These are phyloP conservation scores for Sphaerophoria taeniata DNA, from an alignment of 2,888 invertebrate genomes.

Conservation along the genomic window DNA sequence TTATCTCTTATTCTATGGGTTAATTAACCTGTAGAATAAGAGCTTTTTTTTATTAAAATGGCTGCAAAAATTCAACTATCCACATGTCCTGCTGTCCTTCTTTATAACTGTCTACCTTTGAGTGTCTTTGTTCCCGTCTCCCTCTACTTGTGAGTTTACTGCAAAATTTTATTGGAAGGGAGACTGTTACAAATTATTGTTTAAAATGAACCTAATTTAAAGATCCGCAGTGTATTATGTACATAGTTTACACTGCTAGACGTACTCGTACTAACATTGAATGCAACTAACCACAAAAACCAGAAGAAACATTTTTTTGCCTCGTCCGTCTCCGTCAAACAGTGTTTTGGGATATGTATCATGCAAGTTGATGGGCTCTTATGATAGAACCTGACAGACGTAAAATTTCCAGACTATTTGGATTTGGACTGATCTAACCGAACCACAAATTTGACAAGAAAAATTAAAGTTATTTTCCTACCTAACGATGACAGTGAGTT, in stretches of 20 bases:
- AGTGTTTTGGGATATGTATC: slow-evolving; percentile 12
- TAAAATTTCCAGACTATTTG: slow-evolving; percentile 31
- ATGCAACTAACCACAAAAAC: slow-evolving; percentile 21
- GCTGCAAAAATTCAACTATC: too few species aligned
- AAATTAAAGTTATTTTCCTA: slow-evolving; percentile 16
- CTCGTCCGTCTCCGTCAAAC: slow-evolving; percentile 2
- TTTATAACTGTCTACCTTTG: too few species aligned
- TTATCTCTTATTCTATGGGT: too few species aligned
- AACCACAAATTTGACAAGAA: slow-evolving; percentile 21
- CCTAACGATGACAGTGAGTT: slow-evolving; percentile 32
- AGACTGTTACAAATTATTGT: not conserved
- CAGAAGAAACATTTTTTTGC: not conserved
- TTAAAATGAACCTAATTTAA: not conserved
- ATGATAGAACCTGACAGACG: slow-evolving; percentile 21
- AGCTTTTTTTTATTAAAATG: too few species aligned
- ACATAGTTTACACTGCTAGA: not conserved
- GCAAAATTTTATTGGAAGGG: not conserved
- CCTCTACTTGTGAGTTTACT: too few species aligned
- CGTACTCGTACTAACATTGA: too few species aligned
- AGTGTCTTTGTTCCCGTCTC: too few species aligned
- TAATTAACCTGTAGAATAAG: too few species aligned
- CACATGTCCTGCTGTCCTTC: too few species aligned
- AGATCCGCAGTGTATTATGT: slow-evolving; percentile 2
- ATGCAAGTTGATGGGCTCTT: slow-evolving; percentile 31
- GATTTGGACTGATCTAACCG: slow-evolving; percentile 25